Evolutionary conservation across 1,140 invertebrate species (phyloP).

Genomic region (Ruditapes philippinarum): DNA sequence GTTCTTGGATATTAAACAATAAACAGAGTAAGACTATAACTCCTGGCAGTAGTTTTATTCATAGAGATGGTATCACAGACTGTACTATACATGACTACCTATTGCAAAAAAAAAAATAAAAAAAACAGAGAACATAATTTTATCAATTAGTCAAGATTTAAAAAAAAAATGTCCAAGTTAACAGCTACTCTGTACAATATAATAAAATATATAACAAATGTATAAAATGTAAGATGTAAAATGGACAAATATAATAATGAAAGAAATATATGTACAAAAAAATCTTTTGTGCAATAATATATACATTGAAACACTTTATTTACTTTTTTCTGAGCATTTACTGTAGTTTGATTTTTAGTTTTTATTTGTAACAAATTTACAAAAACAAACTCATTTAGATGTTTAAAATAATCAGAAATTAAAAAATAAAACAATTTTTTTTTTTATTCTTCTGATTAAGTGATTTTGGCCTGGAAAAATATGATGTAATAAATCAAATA

Average conservation of each 20-base stretch:
- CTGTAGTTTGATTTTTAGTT: not conserved
- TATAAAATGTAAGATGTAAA: slow-evolving; percentile 12
- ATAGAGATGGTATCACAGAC: slow-evolving; percentile 55
- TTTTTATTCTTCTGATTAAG: too few species aligned
- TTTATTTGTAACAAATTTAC: too few species aligned
- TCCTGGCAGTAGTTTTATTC: slow-evolving; percentile 62
- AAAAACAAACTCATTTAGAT: too few species aligned
- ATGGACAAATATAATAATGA: not conserved
- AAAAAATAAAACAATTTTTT: too few species aligned
- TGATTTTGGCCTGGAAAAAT: too few species aligned
- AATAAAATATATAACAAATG: slow-evolving; percentile 4
- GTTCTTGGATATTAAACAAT: too few species aligned
- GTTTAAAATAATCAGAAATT: too few species aligned
- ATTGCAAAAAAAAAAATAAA: slow-evolving; percentile 17
- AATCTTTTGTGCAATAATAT: not conserved
- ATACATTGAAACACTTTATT: slow-evolving; percentile 13
- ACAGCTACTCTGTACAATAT: slow-evolving; percentile 6
- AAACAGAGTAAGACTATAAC: not conserved
- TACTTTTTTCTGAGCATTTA: not conserved
- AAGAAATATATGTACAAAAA: slow-evolving; percentile 15
- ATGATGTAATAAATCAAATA: too few species aligned
- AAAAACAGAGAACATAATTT: not conserved
- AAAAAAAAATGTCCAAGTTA: not conserved
- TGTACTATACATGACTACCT: slow-evolving; percentile 43
- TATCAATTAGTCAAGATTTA: not conserved